Percentiles rank a stretch among this genome's conserved stretches.
Conservation (phyloP, 2,113 vertebrate species). For the Zosterops japonicus region DNA sequence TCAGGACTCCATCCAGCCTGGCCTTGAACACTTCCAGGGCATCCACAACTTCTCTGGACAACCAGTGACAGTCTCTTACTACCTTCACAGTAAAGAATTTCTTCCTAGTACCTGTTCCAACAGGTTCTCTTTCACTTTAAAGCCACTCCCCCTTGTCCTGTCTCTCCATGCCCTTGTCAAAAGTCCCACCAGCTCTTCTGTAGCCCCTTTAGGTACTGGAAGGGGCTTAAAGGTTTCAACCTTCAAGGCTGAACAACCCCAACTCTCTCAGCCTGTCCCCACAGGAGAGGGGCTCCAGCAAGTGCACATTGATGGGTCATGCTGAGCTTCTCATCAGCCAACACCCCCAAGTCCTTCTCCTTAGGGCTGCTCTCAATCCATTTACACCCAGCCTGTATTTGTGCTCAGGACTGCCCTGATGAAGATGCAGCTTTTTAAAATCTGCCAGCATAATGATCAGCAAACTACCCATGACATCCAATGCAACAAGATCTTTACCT, state of each 20-base stretch:
- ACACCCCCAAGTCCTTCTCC: background rate
- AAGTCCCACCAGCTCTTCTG: background rate
- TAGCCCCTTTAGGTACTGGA: background rate
- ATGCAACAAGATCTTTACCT: background rate
- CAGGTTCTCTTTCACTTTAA: background rate
- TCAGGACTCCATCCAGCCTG: background rate
- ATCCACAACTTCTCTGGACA: background rate
- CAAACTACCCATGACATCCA: background rate
- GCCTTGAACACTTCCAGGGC: background rate
- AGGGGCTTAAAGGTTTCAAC: background rate
- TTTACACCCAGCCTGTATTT: background rate
- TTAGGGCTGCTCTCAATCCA: background rate
- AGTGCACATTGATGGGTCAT: background rate
- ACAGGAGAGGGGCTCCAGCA: background rate
- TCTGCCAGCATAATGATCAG: background rate
- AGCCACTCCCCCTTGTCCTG: background rate
- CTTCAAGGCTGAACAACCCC: background rate
- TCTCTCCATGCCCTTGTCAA: background rate
- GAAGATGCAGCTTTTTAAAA: background rate
- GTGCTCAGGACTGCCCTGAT: background rate
- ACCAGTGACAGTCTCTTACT: accelerated
- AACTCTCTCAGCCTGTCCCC: background rate
- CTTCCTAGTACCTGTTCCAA: too few relatives aligned
- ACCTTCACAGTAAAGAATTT: background rate
- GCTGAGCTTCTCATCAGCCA: background rate